These are phyloP conservation scores for Elgaria multicarinata DNA, from an alignment of 2,113 vertebrate genomes.

Conservation along the genomic window DNA sequence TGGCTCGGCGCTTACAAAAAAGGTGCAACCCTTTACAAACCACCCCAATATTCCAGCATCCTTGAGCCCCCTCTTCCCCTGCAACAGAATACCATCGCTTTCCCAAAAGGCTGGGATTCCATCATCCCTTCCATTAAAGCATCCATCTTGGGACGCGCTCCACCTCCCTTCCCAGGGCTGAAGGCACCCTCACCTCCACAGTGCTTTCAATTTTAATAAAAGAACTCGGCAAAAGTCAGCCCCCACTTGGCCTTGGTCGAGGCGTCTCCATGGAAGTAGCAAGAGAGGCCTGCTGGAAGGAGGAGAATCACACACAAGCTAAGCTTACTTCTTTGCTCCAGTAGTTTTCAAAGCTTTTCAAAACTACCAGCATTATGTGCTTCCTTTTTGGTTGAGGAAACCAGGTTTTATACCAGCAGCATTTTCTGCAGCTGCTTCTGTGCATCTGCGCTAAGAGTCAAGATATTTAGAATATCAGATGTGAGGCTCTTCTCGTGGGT, in stretches of 20 bases:
- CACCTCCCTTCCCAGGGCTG: not conserved
- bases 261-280: not conserved
- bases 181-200: rapidly evolving
- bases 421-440: not conserved
- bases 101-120: not conserved
- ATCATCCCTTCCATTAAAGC: not conserved
- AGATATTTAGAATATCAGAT: not conserved
- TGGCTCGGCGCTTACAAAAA: conserved; percentile 2
- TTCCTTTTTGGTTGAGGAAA: not conserved
- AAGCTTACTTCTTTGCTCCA: conserved; percentile 8
- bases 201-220: conserved; percentile 43
- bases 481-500: not conserved
- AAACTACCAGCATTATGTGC: conserved; percentile 6
- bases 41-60: not conserved
- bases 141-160: not conserved
- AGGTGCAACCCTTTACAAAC: not conserved
- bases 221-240: not conserved
- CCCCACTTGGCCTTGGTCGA: not conserved
- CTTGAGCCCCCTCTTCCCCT: not conserved
- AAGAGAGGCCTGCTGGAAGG: not conserved
- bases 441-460: not conserved
- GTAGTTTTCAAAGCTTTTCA: conserved; percentile 1
- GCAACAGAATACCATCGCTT: not conserved
- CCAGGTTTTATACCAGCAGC: not conserved
- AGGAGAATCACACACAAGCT: not conserved